phyloP scores from a whole-genome alignment of 2,797 vertebrate species.

The Smutsia gigantea region DNA sequence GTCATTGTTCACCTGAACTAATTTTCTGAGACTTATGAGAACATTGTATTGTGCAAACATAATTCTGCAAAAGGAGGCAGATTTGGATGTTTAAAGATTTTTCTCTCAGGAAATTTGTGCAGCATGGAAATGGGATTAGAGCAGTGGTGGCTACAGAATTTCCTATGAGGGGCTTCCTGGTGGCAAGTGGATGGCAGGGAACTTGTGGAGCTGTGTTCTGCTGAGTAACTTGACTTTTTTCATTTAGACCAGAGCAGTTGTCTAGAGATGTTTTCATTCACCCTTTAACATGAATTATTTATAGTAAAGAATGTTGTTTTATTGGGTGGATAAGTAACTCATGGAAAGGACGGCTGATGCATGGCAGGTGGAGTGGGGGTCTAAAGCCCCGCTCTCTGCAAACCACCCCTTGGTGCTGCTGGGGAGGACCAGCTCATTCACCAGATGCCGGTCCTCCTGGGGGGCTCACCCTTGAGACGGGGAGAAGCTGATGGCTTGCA shows the following conservation, averaged over 20 bases:
- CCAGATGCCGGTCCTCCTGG: background rate
- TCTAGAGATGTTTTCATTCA: slow-evolving; percentile 17
- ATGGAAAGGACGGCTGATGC: background rate
- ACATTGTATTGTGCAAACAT: background rate
- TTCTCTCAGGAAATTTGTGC: background rate
- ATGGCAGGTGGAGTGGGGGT: background rate
- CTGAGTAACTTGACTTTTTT: background rate
- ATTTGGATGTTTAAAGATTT: background rate
- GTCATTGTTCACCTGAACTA: slow-evolving; percentile 13
- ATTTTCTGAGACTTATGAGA: slow-evolving; percentile 7
- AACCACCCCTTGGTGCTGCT: background rate
- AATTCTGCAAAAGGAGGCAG: background rate
- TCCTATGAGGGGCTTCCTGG: background rate
- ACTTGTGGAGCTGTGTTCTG: background rate
- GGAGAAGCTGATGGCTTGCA: background rate
- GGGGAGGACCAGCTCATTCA: background rate
- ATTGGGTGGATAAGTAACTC: background rate
- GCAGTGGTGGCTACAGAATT: background rate
- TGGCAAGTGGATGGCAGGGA: background rate
- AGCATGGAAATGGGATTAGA: background rate
- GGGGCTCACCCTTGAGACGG: background rate
- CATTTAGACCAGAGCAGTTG: background rate
- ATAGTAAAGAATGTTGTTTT: background rate
- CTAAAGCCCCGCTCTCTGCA: background rate
- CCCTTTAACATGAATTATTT: background rate